These are phyloP conservation scores for Anguilla japonica DNA, from an alignment of 2,113 vertebrate genomes.

Conservation along the genomic window DNA sequence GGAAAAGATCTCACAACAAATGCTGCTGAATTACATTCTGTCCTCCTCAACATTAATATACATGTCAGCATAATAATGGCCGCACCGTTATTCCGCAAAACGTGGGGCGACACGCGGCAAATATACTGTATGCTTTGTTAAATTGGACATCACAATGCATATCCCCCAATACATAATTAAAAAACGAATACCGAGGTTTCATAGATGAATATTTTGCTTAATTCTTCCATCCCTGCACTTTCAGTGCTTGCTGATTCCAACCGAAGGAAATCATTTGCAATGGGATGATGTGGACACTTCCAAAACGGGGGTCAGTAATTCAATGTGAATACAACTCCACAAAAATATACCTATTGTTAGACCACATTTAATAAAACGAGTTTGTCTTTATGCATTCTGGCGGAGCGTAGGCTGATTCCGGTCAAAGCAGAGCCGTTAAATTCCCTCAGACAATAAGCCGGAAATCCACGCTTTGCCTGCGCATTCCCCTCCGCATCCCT, in stretches of 20 bases:
- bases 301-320: constrained; percentile 28
- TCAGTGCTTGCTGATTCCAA: constrained; percentile 22
- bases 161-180: not conserved
- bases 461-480: constrained; percentile 32
- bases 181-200: not conserved
- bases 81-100: not conserved
- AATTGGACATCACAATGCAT: not conserved
- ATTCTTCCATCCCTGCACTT: not conserved
- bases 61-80: not conserved
- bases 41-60: not conserved
- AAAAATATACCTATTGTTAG: constrained; percentile 9
- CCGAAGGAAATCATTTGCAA: constrained; percentile 19
- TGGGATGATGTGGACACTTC: constrained; percentile 33
- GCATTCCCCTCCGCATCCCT: constrained; percentile 21
- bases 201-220: not conserved
- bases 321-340: constrained; percentile 24
- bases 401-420: constrained; percentile 5
- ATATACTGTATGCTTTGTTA: not conserved
- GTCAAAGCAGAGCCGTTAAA: constrained; percentile 46
- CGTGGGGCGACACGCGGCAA: not conserved
- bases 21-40: not conserved
- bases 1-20: not conserved
- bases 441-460: constrained; percentile 29
- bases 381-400: constrained; percentile 12
- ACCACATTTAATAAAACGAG: not conserved